Evolutionary conservation across 2,888 invertebrate species (phyloP).

Genomic region (Ernsta delagoae): DNA sequence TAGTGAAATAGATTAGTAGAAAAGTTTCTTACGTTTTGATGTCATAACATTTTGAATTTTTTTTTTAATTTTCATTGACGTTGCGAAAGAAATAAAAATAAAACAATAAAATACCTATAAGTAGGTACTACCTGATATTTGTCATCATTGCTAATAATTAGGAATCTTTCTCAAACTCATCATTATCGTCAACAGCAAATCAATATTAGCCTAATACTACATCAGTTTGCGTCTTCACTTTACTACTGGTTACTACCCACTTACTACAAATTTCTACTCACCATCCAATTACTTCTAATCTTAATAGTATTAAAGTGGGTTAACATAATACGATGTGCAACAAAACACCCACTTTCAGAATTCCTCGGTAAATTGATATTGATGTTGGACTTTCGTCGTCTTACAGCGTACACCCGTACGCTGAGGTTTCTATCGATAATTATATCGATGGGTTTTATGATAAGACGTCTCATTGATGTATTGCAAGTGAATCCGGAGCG

Average conservation of each 20-base stretch:
- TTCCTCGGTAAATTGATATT: constrained; percentile 21
- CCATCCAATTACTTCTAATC: constrained; percentile 5
- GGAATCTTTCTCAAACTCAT: too few relatives aligned
- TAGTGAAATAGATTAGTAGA: too few relatives aligned
- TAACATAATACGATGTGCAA: constrained; percentile 15
- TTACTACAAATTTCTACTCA: neutral
- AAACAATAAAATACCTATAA: too few relatives aligned
- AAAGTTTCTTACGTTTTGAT: too few relatives aligned
- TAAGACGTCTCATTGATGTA: constrained; percentile 22
- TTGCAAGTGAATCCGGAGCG: constrained; percentile 19
- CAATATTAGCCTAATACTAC: too few relatives aligned
- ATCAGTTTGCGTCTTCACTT: neutral
- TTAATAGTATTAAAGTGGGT: constrained; percentile 9
- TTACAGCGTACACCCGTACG: too few relatives aligned
- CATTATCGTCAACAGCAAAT: too few relatives aligned
- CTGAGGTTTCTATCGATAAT: constrained; percentile 6
- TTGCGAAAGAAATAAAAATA: too few relatives aligned
- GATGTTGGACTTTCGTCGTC: constrained; percentile 29
- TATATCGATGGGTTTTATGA: constrained; percentile 17
- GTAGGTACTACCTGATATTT: too few relatives aligned
- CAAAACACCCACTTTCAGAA: constrained; percentile 18
- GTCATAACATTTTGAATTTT: too few relatives aligned
- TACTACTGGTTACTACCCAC: neutral
- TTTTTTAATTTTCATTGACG: too few relatives aligned
- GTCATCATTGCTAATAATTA: too few relatives aligned